Percentiles rank a stretch among this genome's conserved stretches.
These are phyloP conservation scores for Mycetomoellerius zeteki DNA, from an alignment of 1,140 invertebrate genomes.

Conservation along the genomic window DNA sequence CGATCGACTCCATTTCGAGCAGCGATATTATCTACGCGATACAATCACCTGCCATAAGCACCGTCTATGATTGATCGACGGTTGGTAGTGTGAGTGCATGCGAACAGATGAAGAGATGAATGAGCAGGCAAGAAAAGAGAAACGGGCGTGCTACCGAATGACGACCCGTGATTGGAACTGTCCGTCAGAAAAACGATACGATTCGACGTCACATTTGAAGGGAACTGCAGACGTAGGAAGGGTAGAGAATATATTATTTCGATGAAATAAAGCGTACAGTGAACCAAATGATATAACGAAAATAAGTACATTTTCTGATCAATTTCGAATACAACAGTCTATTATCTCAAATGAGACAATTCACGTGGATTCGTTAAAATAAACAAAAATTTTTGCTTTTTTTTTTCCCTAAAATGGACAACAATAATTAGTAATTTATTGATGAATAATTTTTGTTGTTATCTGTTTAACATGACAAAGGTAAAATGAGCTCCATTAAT, in stretches of 20 bases:
- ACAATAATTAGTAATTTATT: not conserved
- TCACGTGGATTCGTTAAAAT: not conserved
- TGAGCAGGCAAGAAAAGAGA: slow-evolving; percentile 44
- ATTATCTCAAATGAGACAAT: not conserved
- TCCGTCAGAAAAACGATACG: slow-evolving; percentile 58
- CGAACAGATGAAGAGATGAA: slow-evolving; percentile 61
- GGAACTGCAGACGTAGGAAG: not conserved
- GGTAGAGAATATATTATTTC: slow-evolving; percentile 36
- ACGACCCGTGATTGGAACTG: slow-evolving; percentile 47
- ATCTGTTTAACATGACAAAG: not conserved
- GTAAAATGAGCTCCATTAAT: not conserved
- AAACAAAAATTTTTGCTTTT: not conserved
- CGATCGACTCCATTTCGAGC: slow-evolving; percentile 59
- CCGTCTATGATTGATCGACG: slow-evolving; percentile 60
- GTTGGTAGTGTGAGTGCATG: slow-evolving; percentile 39
- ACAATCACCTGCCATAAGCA: slow-evolving; percentile 56
- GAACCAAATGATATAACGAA: not conserved
- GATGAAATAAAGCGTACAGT: slow-evolving; percentile 11
- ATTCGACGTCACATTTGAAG: slow-evolving; percentile 49
- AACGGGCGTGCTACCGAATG: slow-evolving; percentile 59
- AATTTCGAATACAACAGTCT: not conserved
- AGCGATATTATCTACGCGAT: slow-evolving; percentile 57
- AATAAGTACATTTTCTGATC: slow-evolving; percentile 13
- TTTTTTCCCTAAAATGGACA: not conserved
- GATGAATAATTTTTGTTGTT: not conserved